phyloP scores from a whole-genome alignment of 2,888 invertebrate genomes.

The Heteromyza rotundicornis region DNA sequence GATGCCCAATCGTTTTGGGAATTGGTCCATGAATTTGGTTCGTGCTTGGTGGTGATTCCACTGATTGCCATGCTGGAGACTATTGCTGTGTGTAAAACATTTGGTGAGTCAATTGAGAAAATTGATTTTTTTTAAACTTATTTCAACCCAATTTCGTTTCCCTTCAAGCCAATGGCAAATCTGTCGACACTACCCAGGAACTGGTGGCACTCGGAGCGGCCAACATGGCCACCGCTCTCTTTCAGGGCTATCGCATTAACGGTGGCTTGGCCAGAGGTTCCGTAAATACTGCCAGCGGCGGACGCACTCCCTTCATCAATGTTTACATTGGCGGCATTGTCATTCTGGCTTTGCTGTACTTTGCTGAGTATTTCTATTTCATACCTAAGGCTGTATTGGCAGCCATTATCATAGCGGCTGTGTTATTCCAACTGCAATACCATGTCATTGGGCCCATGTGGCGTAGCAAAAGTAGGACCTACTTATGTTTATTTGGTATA shows the following conservation, averaged over 20 bases:
- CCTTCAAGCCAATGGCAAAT: constrained; percentile 70
- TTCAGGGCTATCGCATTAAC: constrained; percentile 79
- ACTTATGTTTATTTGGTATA: background rate
- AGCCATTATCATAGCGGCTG: constrained; percentile 87
- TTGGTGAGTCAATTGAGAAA: constrained; percentile 34
- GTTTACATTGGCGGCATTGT: constrained; percentile 81
- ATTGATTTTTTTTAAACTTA: background rate
- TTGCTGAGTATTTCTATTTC: constrained; percentile 84
- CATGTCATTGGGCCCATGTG: constrained; percentile 84
- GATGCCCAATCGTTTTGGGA: constrained; percentile 65
- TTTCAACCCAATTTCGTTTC: background rate
- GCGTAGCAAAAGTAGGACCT: constrained; percentile 76
- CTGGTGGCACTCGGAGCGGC: constrained; percentile 78
- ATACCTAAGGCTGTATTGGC: constrained; percentile 86
- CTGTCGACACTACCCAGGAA: constrained; percentile 88
- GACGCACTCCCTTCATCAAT: constrained; percentile 82
- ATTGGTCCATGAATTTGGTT: constrained; percentile 79
- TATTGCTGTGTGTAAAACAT: constrained; percentile 69
- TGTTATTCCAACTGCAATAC: constrained; percentile 86
- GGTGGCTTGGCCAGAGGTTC: constrained; percentile 82
- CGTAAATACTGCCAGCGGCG: constrained; percentile 86
- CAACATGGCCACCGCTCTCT: constrained; percentile 82
- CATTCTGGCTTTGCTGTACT: constrained; percentile 78
- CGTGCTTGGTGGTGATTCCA: constrained; percentile 82
- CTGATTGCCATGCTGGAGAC: constrained; percentile 85